Evolutionary conservation across 2,113 vertebrate genomes (phyloP), one percentile per base, ranked within the genome.

Genomic region (Apodemus speciosus): DNA sequence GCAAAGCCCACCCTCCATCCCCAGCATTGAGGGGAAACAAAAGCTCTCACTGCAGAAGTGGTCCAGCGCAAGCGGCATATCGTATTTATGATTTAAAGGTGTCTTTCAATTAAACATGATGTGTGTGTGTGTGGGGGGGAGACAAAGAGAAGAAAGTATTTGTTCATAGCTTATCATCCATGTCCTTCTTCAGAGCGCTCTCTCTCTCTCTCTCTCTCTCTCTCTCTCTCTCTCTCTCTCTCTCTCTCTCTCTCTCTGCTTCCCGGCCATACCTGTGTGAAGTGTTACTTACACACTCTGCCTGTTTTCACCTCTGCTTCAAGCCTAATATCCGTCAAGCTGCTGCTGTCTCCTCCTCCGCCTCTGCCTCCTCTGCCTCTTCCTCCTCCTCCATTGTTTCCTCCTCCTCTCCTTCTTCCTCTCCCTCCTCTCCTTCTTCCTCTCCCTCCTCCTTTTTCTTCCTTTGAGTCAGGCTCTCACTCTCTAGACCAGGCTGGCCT

Each of bases 81-180:
- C 58, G 49, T 9, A 15, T 21, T 79, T 85, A 14, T 35, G 25
- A 79, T 83, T 72, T 83, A 80, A 66, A 23, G 15, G 58, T 73
- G 86, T 30, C 35, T 91, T 85, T 85, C 53, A 68, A 38, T 53
- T 80, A 90, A 90, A 85, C 68, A 85, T 58, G 66, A 7, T 88
- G 49, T 60, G 68, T 53, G 51, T 53, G 51, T 53, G 51, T 53
- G 13, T 11, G 51, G 11, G 51, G 51, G 53, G 49, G 89, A 6
- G 62, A 49, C 21, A 56, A 13, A 62, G 35, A 30, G 72, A 32
- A 35, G 10, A 62, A 35, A 20, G 11, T 13, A 40, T 30, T 23
- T 77, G 46, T 2, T 89, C 40, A 66, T 88, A n/a, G 51, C 90
- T 68, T 15, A 10, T 69, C 16, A 35, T 51, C 32, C 18, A 66